Percentiles rank a stretch among this genome's conserved stretches.
Conservation (phyloP, 2,113 vertebrate genomes). For the Urocolius indicus region DNA sequence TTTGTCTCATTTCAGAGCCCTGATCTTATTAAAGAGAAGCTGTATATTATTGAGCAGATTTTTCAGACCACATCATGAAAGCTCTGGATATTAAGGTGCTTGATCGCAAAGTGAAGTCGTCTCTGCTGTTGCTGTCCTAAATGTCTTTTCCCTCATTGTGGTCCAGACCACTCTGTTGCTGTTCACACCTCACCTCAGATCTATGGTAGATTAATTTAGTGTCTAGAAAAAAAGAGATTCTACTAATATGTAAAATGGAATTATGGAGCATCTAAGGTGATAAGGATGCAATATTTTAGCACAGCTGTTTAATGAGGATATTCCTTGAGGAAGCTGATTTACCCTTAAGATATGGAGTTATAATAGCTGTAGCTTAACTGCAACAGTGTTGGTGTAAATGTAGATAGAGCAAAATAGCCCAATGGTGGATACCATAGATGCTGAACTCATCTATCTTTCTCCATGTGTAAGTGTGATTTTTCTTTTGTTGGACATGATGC, state of each 20-base stretch:
- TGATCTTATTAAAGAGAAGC: neutral
- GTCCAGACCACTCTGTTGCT: neutral
- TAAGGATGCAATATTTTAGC: neutral
- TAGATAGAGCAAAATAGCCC: neutral
- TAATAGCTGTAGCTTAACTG: neutral
- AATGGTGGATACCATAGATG: neutral
- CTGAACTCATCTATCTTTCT: neutral
- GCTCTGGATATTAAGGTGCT: neutral
- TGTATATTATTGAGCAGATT: neutral
- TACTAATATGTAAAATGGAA: neutral
- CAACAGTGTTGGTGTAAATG: neutral
- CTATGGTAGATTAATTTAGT: neutral
- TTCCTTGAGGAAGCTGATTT: neutral
- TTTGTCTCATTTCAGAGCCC: neutral
- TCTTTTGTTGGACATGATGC: neutral
- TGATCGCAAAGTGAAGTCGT: neutral
- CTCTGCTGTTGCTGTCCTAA: neutral
- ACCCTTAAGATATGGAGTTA: neutral
- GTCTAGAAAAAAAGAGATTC: neutral
- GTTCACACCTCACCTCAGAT: neutral
- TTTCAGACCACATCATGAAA: neutral
- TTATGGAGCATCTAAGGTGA: neutral
- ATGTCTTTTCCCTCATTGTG: neutral
- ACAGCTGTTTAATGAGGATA: neutral
- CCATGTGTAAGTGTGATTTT: neutral